Evolutionary conservation across 1,140 invertebrate genomes (phyloP), one percentile per base, ranked within the genome.

Genomic region (Pseudomyrmex pallidus): DNA sequence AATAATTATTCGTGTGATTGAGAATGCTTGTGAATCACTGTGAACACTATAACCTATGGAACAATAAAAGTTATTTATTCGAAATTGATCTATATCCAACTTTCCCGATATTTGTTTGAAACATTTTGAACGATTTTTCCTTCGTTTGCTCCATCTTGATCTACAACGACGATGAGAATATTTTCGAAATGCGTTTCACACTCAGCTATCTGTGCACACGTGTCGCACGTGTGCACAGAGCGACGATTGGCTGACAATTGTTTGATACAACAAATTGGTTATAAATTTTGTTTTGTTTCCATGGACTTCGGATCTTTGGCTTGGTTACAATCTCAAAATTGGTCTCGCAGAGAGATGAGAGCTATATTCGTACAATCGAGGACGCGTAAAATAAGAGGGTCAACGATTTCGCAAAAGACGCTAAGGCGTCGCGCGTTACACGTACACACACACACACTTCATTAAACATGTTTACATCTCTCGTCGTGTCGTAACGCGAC

Each of bases 91-190:
- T 77, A 2, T 67, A 35, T 35, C 17, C 9, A 4, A 0, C 13
- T 73, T 61, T 52, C 15, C 8, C 20, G 20, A 68, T 68, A 57
- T 35, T 76, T 64, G 52, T 67, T 54, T 62, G 1, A 0, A 56
- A 57, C 15, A 68, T 22, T 77, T 77, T 46, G 20, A 1, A 22
- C 20, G 9, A 15, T 46, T 67, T 57, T 77, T 77, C 63, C 35
- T 68, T 70, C 64, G 44, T 17, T 50, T 78, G 15, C 20, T 78
- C 17, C 25, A 17, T 5, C 5, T n/a, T 68, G 17, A 13, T 77
- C 44, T 56, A 57, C 50, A 2, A 68, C 56, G 5, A 35, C 4
- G 0, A 35, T 35, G 35, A 35, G 35, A 35, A 35, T 35, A 4
- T 35, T 35, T 35, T 35, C 5, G 35, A 35, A 35, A 35, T 35